Conservation (phyloP, 1,140 invertebrate genomes). For the Drosophila equinoxialis region DNA sequence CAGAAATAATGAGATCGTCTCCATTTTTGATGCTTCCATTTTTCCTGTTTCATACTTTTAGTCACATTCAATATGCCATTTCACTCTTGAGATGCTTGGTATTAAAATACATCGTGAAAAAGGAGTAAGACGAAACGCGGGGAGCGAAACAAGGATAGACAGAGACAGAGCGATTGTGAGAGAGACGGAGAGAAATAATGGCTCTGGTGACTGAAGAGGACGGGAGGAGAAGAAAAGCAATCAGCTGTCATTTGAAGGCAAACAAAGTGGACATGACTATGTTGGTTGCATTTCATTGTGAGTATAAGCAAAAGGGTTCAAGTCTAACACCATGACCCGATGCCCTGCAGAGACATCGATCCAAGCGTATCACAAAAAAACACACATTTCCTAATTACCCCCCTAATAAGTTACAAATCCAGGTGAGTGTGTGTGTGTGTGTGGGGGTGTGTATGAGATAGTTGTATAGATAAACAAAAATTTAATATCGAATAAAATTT, state of each 20-base stretch:
- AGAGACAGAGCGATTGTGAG: no score
- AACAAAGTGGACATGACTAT: conserved; percentile 77
- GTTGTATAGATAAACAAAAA: not conserved
- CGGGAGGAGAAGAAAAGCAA: conserved; percentile 59
- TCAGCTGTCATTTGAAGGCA: conserved; percentile 80
- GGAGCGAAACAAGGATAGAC: no score
- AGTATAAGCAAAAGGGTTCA: conserved; percentile 38
- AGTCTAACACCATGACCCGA: conserved; percentile 51
- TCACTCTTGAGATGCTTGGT: no score
- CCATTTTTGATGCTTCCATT: no score
- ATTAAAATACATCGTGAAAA: not conserved
- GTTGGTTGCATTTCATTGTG: conserved; percentile 33
- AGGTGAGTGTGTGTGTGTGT: not conserved
- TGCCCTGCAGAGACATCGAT: conserved; percentile 53
- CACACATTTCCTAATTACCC: not conserved
- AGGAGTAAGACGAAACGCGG: not conserved
- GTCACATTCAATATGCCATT: no score
- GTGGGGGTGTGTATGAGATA: not conserved
- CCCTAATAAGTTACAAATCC: not conserved
- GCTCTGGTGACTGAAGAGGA: not conserved
- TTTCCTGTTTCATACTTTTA: no score
- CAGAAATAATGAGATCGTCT: no score
- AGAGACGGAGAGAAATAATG: no score
- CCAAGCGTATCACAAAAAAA: not conserved
- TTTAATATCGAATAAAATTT: not conserved